These are phyloP conservation scores for Ormyrus nitidulus DNA, from an alignment of 2,888 invertebrate genomes.

Conservation along the genomic window DNA sequence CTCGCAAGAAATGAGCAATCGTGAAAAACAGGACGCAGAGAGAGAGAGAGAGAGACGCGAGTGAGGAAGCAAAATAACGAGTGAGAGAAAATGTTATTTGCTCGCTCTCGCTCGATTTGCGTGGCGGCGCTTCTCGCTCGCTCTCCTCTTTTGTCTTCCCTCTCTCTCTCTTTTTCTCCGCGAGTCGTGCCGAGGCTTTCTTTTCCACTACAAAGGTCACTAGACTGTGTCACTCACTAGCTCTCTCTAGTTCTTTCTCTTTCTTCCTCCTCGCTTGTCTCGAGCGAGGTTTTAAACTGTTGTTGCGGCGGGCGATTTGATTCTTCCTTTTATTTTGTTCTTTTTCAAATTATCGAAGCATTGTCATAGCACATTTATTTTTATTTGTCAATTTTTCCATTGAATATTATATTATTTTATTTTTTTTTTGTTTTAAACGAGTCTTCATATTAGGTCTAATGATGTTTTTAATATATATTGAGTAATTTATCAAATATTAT, in stretches of 20 bases:
- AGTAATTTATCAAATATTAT: too few relatives aligned
- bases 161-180: constrained; percentile 4
- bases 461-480: too few relatives aligned
- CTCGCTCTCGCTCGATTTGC: background rate
- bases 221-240: constrained; percentile 24
- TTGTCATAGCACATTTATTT: too few relatives aligned
- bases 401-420: too few relatives aligned
- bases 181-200: background rate
- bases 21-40: constrained; percentile 55
- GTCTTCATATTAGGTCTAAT: too few relatives aligned
- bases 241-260: background rate
- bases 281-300: too few relatives aligned
- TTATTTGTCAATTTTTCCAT: too few relatives aligned
- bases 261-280: background rate
- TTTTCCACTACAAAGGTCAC: constrained; percentile 31
- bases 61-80: constrained; percentile 17
- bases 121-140: background rate
- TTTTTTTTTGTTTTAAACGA: too few relatives aligned
- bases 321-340: too few relatives aligned
- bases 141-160: background rate
- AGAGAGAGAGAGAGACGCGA: background rate
- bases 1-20: constrained; percentile 55
- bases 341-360: too few relatives aligned
- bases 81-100: constrained; percentile 15
- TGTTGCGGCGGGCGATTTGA: too few relatives aligned